Conservation (phyloP, 1,140 invertebrate species). For the Drosophila asahinai region DNA sequence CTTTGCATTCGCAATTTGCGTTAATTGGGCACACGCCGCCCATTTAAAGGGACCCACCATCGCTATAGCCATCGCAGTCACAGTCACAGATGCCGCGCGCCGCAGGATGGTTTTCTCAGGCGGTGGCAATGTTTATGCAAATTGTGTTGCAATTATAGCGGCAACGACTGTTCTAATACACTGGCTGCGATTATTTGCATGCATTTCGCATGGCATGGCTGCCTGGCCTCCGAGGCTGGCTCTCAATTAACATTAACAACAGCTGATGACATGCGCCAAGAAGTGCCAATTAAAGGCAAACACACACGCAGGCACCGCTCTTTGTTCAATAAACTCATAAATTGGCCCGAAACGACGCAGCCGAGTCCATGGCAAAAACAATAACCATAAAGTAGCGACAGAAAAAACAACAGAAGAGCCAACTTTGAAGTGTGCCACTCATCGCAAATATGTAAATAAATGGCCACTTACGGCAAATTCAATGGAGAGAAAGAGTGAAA, state of each 20-base stretch:
- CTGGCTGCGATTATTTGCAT: conserved; percentile 43
- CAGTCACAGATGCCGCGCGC: conserved; percentile 39
- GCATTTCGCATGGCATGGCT: conserved; percentile 16
- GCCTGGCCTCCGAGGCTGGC: not conserved
- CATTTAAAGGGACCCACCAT: conserved; percentile 49
- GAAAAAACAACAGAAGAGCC: conserved; percentile 30
- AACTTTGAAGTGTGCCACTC: conserved; percentile 72
- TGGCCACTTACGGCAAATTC: conserved; percentile 74
- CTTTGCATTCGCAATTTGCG: conserved; percentile 58
- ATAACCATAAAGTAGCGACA: conserved; percentile 69
- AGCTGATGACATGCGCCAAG: conserved; percentile 47
- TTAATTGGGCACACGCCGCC: conserved; percentile 74
- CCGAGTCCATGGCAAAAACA: conserved; percentile 50
- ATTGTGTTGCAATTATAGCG: conserved; percentile 69
- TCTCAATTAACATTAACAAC: conserved; percentile 46
- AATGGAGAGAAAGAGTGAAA: conserved; percentile 35
- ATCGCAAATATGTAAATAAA: conserved; percentile 79
- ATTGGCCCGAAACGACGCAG: conserved; percentile 71
- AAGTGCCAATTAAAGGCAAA: conserved; percentile 74
- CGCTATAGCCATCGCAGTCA: not conserved
- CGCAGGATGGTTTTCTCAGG: conserved; percentile 33
- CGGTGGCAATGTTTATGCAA: conserved; percentile 71
- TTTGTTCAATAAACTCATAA: conserved; percentile 72
- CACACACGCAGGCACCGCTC: conserved; percentile 4
- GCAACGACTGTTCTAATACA: conserved; percentile 44